A percentile compares a stretch with the other conserved stretches of the same genome.
Evolutionary conservation across 2,797 vertebrate species (phyloP).

Genomic region (Microtus obscurus): DNA sequence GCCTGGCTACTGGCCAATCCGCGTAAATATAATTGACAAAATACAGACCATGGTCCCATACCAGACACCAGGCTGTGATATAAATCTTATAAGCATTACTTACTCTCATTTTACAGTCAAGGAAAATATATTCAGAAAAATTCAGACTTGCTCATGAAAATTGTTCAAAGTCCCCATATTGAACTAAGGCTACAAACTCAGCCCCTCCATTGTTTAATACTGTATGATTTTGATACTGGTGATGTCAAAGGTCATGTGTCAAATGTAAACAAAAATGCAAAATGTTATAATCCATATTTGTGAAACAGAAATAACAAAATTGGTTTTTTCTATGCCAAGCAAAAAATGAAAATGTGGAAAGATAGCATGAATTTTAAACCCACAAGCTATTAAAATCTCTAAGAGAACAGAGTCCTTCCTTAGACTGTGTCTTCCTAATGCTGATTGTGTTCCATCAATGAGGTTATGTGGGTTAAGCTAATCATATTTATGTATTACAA

Average conservation of each 20-base stretch:
- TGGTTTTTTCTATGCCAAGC: not conserved
- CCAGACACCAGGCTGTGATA: not conserved
- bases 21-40: too few species aligned
- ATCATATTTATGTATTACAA: constrained; percentile 80
- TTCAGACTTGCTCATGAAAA: not conserved
- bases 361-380: not conserved
- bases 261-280: not conserved
- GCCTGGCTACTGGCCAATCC: too few species aligned
- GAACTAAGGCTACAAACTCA: not conserved
- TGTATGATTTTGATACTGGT: not conserved
- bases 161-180: not conserved
- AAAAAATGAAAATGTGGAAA: not conserved
- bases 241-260: not conserved
- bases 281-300: not conserved
- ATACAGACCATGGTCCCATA: too few species aligned
- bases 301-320: not conserved
- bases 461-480: constrained; percentile 80
- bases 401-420: not conserved
- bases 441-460: constrained; percentile 54
- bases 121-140: not conserved
- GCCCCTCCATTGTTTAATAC: not conserved
- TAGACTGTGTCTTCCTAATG: not conserved
- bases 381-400: constrained; percentile 11
- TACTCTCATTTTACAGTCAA: not conserved
- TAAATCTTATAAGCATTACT: not conserved